Conservation (phyloP, 2,888 invertebrate genomes). For the Callosobruchus maculatus region DNA sequence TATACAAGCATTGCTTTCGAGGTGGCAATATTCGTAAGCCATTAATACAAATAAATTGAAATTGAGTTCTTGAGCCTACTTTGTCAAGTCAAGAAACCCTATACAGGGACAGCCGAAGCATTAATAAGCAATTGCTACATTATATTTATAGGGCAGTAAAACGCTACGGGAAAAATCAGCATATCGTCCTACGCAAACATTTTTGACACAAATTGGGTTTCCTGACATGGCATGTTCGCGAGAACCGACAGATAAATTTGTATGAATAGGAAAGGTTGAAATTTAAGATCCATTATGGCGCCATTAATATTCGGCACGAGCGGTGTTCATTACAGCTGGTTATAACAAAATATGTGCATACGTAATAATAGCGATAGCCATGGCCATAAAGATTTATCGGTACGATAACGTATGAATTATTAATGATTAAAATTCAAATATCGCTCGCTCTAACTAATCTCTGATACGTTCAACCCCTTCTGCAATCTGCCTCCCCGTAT, state of each 20-base stretch:
- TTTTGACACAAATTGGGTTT: background rate
- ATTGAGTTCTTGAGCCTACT: too few species aligned
- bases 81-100: too few species aligned
- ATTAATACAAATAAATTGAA: too few species aligned
- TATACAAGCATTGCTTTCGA: too few species aligned
- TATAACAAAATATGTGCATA: conserved; percentile 45
- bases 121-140: too few species aligned
- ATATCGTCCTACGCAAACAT: too few species aligned
- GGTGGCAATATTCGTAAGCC: too few species aligned
- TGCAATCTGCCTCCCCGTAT: conserved; percentile 12
- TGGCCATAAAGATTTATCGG: conserved; percentile 47
- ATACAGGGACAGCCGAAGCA: too few species aligned
- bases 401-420: conserved; percentile 49
- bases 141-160: too few species aligned
- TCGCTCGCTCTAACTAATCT: conserved; percentile 38
- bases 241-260: background rate
- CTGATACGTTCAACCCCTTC: conserved; percentile 15
- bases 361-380: conserved; percentile 34
- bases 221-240: background rate
- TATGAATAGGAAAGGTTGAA: background rate
- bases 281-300: background rate
- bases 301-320: background rate
- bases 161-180: too few species aligned
- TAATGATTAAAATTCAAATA: conserved; percentile 44
- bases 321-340: background rate